These are phyloP conservation scores for Lumbricus terrestris DNA, from an alignment of 2,888 invertebrate genomes.

Conservation along the genomic window DNA sequence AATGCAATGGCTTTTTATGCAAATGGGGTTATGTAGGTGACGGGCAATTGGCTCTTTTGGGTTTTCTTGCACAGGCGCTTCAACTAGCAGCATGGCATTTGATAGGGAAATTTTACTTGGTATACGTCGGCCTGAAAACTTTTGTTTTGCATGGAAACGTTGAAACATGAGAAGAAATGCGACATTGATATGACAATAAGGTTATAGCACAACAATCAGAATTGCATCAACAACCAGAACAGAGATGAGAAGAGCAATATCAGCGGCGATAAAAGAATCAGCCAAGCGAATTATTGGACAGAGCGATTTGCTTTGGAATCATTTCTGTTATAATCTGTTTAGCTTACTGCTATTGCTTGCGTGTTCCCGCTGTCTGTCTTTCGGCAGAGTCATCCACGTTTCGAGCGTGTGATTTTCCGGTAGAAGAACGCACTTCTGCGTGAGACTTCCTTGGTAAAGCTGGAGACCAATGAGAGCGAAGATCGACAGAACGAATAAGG, in stretches of 20 bases:
- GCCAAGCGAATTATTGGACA: neutral
- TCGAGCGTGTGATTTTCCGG: slow-evolving; percentile 21
- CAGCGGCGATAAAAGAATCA: neutral
- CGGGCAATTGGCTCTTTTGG: too few relatives aligned
- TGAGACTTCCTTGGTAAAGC: slow-evolving; percentile 26
- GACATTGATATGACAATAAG: too few relatives aligned
- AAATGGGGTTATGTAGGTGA: too few relatives aligned
- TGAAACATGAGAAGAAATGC: too few relatives aligned
- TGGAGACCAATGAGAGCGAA: slow-evolving; percentile 92
- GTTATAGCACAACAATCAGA: neutral
- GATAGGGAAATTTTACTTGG: too few relatives aligned
- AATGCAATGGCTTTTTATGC: too few relatives aligned
- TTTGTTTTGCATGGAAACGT: too few relatives aligned
- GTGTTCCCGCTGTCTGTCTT: neutral
- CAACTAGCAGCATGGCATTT: too few relatives aligned
- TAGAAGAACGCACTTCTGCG: slow-evolving; percentile 32
- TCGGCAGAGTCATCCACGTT: slow-evolving; percentile 5
- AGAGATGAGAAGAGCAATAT: neutral
- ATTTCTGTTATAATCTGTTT: neutral
- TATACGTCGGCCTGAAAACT: too few relatives aligned
- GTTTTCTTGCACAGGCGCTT: too few relatives aligned
- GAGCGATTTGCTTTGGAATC: neutral
- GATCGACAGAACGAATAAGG: slow-evolving; percentile 96
- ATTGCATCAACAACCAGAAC: neutral
- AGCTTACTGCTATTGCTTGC: slow-evolving; percentile 22